Evolutionary conservation across 2,113 vertebrate species (phyloP), one percentile per base, ranked within the genome.

Genomic region (Donacobius atricapilla): DNA sequence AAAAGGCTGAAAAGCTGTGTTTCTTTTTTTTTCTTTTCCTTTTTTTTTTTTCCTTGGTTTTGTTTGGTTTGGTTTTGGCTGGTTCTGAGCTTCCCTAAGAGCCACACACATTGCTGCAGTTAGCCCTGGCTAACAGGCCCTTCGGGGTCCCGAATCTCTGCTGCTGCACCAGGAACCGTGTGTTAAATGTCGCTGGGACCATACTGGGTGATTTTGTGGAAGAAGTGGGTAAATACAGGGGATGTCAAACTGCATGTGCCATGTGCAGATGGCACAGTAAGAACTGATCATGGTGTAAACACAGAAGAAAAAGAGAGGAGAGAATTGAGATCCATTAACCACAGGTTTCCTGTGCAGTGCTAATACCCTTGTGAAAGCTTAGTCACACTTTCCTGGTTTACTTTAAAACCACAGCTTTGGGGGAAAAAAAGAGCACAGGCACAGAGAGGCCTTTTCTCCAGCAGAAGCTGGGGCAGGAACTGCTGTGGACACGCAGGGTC

Each of bases 401-500:
- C 60, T 63, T 56, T 8, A 42, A 85, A 76, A 37, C 76, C 76
- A 79, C 85, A 48, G 57, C 0, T 0, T 20, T 37, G 10, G 30
- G 33, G 2, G 5, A 8, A 37, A 37, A 40, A 54, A 19, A 0
- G 17, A 57, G 33, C 23, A 24, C 3, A 8, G 16, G 48, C 39
- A 19, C 76, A 30, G 37, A 24, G 39, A 27, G 31, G 47, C 64
- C 60, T 68, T 58, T 48, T 22, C 60, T 61, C 4, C 21, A 16
- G 56, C 39, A 40, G 4, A 42, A 53, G 13, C 47, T 24, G 65
- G 39, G 39, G 27, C 56, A 50, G 69, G 54, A 78, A 10, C 53
- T 33, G 7, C 33, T 1, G 0, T 0, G 5, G 57, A 24, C 10
- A 8, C 1, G 0, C 13, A 19, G 11, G 15, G 9, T 0, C 3